phyloP scores from a whole-genome alignment of 2,797 vertebrate genomes.

The Periparus ater region DNA sequence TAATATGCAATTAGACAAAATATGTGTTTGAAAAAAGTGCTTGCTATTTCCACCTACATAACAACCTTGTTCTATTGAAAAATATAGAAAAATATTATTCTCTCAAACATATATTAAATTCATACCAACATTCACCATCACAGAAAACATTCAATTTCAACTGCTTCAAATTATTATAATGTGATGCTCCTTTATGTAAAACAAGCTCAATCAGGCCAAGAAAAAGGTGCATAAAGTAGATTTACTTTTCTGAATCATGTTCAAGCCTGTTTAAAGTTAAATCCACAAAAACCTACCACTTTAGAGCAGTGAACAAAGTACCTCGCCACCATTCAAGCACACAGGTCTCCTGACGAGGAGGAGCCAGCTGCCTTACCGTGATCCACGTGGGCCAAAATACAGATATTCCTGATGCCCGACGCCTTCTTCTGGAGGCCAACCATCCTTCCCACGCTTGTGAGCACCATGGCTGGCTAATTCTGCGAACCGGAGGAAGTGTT shows the following conservation, averaged over 20 bases:
- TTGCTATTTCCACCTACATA: neutral
- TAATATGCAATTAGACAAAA: neutral
- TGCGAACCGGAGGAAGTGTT: fast-evolving
- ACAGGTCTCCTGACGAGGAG: fast-evolving
- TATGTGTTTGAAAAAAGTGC: fast-evolving
- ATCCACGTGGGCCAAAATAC: conserved; percentile 94
- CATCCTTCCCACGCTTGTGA: conserved; percentile 81
- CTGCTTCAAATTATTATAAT: fast-evolving
- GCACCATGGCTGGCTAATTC: conserved; percentile 77
- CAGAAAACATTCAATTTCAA: neutral
- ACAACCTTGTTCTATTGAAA: neutral
- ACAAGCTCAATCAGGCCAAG: neutral
- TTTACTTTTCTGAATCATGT: neutral
- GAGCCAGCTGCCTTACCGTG: conserved; percentile 78
- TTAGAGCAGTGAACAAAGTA: fast-evolving
- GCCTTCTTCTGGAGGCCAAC: conserved; percentile 84
- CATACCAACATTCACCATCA: neutral
- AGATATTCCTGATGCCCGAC: conserved; percentile 89
- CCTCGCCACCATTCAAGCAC: fast-evolving
- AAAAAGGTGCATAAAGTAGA: fast-evolving
- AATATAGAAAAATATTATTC: neutral
- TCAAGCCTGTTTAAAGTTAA: neutral
- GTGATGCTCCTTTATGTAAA: fast-evolving
- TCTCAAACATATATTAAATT: neutral
- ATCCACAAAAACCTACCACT: neutral